phyloP scores from a whole-genome alignment of 2,888 invertebrate species.

The Cephus pygmeus region DNA sequence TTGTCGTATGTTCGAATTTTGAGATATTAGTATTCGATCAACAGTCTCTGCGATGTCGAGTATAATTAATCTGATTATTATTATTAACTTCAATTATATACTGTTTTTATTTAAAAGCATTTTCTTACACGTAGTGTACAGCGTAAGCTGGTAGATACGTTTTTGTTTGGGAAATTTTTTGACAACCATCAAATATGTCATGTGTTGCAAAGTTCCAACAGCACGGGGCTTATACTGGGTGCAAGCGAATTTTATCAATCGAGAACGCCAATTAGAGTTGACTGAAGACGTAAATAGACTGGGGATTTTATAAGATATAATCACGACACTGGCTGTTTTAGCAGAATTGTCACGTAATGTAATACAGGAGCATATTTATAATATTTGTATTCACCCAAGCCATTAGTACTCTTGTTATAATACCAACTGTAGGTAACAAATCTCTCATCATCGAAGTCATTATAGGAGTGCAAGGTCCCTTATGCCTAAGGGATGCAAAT shows the following conservation, averaged over 20 bases:
- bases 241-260: neutral
- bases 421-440: neutral
- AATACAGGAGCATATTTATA: no score
- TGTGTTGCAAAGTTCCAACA: neutral
- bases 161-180: neutral
- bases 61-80: neutral
- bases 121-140: no score
- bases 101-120: neutral
- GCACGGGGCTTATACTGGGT: neutral
- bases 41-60: neutral
- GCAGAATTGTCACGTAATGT: no score
- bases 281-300: no score
- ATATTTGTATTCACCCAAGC: no score
- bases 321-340: no score
- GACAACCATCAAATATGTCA: neutral
- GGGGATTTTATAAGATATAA: no score
- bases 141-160: no score
- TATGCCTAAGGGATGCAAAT: neutral
- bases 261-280: neutral
- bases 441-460: neutral
- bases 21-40: neutral
- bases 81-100: neutral
- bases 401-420: neutral
- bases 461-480: neutral
- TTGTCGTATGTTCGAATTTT: neutral